These are phyloP conservation scores for Netelia melanura DNA, from an alignment of 2,888 invertebrate genomes.

Conservation along the genomic window DNA sequence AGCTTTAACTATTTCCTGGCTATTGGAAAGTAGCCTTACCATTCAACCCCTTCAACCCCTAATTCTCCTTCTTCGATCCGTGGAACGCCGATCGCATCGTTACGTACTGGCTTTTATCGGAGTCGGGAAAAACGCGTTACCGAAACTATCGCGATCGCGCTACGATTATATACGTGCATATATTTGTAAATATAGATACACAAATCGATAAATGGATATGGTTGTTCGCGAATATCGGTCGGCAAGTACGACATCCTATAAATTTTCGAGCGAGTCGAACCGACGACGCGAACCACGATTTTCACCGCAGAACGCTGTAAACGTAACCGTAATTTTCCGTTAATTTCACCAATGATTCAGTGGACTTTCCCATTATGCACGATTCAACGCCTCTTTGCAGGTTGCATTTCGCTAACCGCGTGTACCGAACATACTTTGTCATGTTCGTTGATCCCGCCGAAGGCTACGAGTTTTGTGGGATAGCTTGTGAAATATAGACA, in stretches of 20 bases:
- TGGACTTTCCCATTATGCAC: neutral
- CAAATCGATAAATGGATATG: constrained; percentile 19
- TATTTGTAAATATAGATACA: neutral
- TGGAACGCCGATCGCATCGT: neutral
- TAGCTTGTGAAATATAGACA: no score
- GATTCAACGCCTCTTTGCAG: constrained; percentile 7
- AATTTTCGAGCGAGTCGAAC: constrained; percentile 28
- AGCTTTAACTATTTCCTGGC: constrained; percentile 41
- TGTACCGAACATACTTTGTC: neutral
- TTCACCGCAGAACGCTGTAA: constrained; percentile 41
- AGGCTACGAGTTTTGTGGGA: neutral
- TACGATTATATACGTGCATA: constrained; percentile 2
- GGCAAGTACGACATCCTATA: constrained; percentile 33
- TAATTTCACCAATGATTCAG: constrained; percentile 40
- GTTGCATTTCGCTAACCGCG: neutral
- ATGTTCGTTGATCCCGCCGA: neutral
- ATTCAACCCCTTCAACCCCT: constrained; percentile 6
- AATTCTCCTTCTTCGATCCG: neutral
- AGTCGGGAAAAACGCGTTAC: neutral
- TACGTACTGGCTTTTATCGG: constrained; percentile 3
- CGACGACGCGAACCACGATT: constrained; percentile 35
- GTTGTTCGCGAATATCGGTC: constrained; percentile 4
- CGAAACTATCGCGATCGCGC: neutral
- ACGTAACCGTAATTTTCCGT: constrained; percentile 55
- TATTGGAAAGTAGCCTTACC: constrained; percentile 13